These are phyloP conservation scores for Macquaria australasica DNA, from an alignment of 2,113 vertebrate species.

Conservation along the genomic window DNA sequence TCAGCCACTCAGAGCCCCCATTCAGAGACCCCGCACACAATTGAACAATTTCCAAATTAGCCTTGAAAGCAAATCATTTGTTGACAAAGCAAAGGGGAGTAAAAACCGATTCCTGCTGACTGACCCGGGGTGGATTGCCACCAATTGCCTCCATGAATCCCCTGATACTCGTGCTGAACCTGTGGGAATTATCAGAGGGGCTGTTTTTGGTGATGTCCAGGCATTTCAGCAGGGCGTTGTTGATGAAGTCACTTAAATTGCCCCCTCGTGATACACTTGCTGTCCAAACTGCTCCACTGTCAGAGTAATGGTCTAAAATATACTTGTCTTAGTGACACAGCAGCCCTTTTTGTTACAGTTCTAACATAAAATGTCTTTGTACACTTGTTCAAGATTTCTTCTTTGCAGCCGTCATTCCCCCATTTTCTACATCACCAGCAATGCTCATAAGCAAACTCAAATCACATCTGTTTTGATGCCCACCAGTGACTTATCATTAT, in stretches of 20 bases:
- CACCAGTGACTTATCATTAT: background rate
- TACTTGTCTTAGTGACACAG: background rate
- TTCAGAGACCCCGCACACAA: background rate
- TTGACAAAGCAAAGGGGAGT: conserved; percentile 41
- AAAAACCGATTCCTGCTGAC: conserved; percentile 23
- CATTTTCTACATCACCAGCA: background rate
- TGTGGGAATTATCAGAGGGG: background rate
- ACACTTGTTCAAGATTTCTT: background rate
- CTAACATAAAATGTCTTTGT: background rate
- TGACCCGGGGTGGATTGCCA: background rate
- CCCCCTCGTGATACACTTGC: background rate
- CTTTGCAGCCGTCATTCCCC: background rate
- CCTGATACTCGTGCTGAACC: background rate
- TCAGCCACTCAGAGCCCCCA: background rate
- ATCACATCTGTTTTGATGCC: background rate
- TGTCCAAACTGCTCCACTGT: background rate
- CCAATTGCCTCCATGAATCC: background rate
- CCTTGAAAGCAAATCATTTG: conserved; percentile 48
- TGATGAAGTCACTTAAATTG: conserved; percentile 7
- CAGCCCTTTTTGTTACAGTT: background rate
- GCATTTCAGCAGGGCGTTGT: conserved; percentile 6
- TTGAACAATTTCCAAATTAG: conserved; percentile 44
- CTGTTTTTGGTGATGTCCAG: background rate
- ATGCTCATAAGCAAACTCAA: conserved; percentile 3
- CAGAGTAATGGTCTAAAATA: background rate